Evolutionary conservation across 2,888 invertebrate genomes (phyloP).

Genomic region (Pharmacophagus antenor): DNA sequence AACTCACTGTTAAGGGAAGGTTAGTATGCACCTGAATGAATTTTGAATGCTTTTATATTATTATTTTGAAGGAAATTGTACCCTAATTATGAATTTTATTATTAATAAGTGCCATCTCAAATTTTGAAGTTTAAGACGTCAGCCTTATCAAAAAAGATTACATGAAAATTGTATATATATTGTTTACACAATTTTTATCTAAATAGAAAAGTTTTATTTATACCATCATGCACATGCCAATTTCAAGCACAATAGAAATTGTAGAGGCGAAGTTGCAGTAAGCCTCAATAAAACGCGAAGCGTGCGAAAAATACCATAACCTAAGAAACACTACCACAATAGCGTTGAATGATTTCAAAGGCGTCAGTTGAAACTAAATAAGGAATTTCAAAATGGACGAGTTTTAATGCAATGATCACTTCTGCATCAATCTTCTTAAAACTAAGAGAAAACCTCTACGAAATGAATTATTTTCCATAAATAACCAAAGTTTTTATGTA

Average conservation of each 20-base stretch:
- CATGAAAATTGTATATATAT: no score
- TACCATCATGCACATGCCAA: conserved; percentile 15
- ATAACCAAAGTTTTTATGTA: no score
- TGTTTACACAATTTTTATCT: background rate
- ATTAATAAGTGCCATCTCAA: no score
- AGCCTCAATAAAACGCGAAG: conserved; percentile 17
- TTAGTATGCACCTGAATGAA: conserved; percentile 19
- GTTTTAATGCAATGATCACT: no score
- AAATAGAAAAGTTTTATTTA: background rate
- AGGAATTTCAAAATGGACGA: no score
- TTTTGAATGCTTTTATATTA: conserved; percentile 1
- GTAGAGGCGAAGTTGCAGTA: conserved; percentile 12
- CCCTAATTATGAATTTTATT: background rate
- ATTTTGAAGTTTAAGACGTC: no score
- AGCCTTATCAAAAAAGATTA: no score
- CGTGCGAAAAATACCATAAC: conserved; percentile 17
- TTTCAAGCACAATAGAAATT: conserved; percentile 22
- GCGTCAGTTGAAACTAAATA: background rate
- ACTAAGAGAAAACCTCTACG: no score
- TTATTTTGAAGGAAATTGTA: background rate
- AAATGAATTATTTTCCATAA: no score
- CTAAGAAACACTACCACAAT: conserved; percentile 19
- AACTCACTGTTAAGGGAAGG: conserved; percentile 28
- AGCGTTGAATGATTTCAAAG: conserved; percentile 31
- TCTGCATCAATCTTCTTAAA: no score